Evolutionary conservation across 1,140 invertebrate genomes (phyloP), one percentile per base, ranked within the genome.

Genomic region (Bacillus rossius): DNA sequence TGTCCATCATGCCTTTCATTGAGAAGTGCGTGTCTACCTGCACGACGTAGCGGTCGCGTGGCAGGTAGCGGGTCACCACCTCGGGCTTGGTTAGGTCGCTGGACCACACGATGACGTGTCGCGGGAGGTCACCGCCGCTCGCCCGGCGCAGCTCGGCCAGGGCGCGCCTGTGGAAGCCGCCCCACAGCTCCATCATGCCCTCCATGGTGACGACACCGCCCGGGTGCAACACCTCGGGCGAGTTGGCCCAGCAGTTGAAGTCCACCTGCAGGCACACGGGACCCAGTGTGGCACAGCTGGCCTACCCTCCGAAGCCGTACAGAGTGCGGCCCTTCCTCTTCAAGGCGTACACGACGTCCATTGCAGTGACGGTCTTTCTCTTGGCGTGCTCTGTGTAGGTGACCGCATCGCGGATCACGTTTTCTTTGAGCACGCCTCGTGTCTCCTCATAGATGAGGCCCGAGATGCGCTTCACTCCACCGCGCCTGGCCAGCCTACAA

Each of bases 21-120:
- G n/a, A n/a, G 29, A 34, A 34, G 29, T 34, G 29, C 49, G 22
- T 57, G n/a, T n/a, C n/a, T 19, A 69, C 51, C 59, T 73, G 72
- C 55, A 75, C 67, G 55, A 73, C 63, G 59, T 73, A 73, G 2
- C 66, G 61, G 2, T 64, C 20, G 4, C 60, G 64, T 52, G 68
- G 64, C 13, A 74, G 55, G 54, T 67, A 69, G 38, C 64, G 40
- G 49, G 63, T 57, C 5, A 66, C 41, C 26, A 61, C 38, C 54
- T 34, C 29, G 29, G 29, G 4, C 61, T 87, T 84, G 0, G 87
- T 90, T 8, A 92, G 68, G 7, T 87, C 84, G 25, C 87, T 91
- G 2, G 89, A 91, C 89, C 89, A 92, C 0, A 91, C 71, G 22
- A 90, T 77, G 14, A 85, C 82, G 29, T 84, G 69, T 42, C 81